Base-by-base conservation (phyloP, 1,140 invertebrate species). In the Polyergus mexicanus region DNA sequence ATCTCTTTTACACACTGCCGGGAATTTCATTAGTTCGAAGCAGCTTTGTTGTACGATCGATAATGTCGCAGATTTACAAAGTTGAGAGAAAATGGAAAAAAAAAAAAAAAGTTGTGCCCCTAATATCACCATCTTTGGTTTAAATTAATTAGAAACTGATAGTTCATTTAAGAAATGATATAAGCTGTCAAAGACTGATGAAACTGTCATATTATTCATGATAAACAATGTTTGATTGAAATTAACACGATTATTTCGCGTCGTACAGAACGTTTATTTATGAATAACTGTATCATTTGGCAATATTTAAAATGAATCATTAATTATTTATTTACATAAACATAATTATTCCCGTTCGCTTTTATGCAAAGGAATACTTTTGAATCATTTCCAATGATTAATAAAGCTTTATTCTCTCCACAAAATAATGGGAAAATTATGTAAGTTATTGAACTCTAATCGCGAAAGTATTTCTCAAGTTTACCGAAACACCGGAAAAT, bases 51-150 rank as follows among this genome's bases (percentile, higher is more conserved):
- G 25, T 8, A 28, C 28, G 28, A 60, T 41, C 54, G 32, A 76
- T 75, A n/a, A n/a, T 68, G 51, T 84, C 68, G n/a, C n/a, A 32
- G 13, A 75, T 84, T 68, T 76, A 32, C 10, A 81, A 32, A 0
- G 11, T 22, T 38, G 28, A 4, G 11, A 16, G 7, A 35, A n/a
- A 60, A 32, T 19, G 8, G 1, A 28, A 28, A 25, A 28, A 19
- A 2, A 19, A 35, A 58, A 47, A 65, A 25, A 54, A 19, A 6
- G 1, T 41, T 56, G 32, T 28, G 3, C 13, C 7, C 13, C 16
- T 66, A 47, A 78, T 47, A 47, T 51, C n/a, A 25, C 2, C 35
- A 6, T 19, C 2, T 35, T 32, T 38, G 6, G 22, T 25, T 60
- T 41, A 41, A 41, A 63, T 11, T 10, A 41, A 10, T 51, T 16